A percentile compares a stretch with the other conserved stretches of the same genome.
phyloP scores from a whole-genome alignment of 2,888 invertebrate species.

The Iphiclides podalirius region DNA sequence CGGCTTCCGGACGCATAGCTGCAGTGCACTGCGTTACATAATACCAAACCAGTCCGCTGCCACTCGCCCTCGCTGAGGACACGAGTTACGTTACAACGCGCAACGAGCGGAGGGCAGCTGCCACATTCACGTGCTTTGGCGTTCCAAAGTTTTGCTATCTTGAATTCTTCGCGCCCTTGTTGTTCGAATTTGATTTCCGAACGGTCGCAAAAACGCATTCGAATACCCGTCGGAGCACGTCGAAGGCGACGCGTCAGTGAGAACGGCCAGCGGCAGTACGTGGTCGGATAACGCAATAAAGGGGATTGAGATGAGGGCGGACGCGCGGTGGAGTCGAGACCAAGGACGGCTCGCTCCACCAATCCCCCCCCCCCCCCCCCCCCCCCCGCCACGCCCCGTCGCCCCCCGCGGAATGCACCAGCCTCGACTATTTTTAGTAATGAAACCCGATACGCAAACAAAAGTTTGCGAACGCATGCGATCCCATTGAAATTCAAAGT shows the following conservation, averaged over 20 bases:
- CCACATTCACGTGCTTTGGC: slow-evolving; percentile 32
- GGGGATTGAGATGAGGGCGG: slow-evolving; percentile 66
- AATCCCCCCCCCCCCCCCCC: slow-evolving; percentile 36
- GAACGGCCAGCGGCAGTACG: slow-evolving; percentile 46
- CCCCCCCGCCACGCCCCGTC: slow-evolving; percentile 28
- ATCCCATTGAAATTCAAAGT: slow-evolving; percentile 35
- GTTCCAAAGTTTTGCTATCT: too few relatives aligned
- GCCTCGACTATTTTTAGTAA: slow-evolving; percentile 69
- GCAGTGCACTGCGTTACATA: slow-evolving; percentile 55
- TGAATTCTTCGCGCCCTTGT: too few relatives aligned
- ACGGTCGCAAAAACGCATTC: background rate
- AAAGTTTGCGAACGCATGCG: slow-evolving; percentile 50
- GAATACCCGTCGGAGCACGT: background rate
- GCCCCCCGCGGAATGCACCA: slow-evolving; percentile 52
- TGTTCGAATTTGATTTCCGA: too few relatives aligned
- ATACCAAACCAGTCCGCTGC: slow-evolving; percentile 55
- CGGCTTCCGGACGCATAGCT: slow-evolving; percentile 25
- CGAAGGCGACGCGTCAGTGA: background rate
- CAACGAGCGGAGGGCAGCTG: slow-evolving; percentile 34
- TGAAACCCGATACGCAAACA: slow-evolving; percentile 59
- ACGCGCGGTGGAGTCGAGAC: slow-evolving; percentile 43
- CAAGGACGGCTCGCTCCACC: slow-evolving; percentile 58
- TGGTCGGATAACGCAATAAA: slow-evolving; percentile 70
- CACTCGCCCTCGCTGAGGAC: slow-evolving; percentile 30
- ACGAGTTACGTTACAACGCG: slow-evolving; percentile 33